Percentiles rank a stretch among this genome's conserved stretches.
phyloP scores from a whole-genome alignment of 2,888 invertebrate species.

The Nysson spinosus region DNA sequence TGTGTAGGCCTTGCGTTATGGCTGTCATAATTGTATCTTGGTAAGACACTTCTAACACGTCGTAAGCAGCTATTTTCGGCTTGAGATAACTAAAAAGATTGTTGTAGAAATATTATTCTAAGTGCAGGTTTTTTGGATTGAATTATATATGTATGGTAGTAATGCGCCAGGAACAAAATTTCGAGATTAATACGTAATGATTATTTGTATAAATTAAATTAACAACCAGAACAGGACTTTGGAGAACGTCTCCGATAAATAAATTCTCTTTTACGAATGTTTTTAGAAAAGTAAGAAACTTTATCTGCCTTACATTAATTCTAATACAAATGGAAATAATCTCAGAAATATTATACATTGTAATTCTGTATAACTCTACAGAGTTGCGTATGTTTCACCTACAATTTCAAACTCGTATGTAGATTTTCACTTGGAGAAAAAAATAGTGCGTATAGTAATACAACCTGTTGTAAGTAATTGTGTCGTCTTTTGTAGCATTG shows the following conservation, averaged over 20 bases:
- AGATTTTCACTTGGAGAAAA: slow-evolving; percentile 25
- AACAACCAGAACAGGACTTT: slow-evolving; percentile 5
- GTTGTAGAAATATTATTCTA: slow-evolving; percentile 7
- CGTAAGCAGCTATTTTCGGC: slow-evolving; percentile 18
- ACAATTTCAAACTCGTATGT: too few relatives aligned
- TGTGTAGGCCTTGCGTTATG: slow-evolving; percentile 27
- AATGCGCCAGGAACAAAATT: slow-evolving; percentile 2
- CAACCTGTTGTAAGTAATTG: slow-evolving; percentile 32
- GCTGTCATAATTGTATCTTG: neutral
- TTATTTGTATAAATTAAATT: slow-evolving; percentile 14
- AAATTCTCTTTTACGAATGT: slow-evolving; percentile 20
- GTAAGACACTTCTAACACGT: slow-evolving; percentile 2
- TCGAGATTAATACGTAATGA: neutral
- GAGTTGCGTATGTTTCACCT: too few relatives aligned
- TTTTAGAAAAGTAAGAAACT: slow-evolving; percentile 14
- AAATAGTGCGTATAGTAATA: slow-evolving; percentile 28
- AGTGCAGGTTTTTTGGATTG: neutral
- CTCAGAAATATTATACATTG: slow-evolving; percentile 13
- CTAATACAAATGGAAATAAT: slow-evolving; percentile 29
- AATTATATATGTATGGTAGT: too few relatives aligned
- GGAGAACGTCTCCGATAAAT: too few relatives aligned
- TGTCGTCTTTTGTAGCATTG: slow-evolving; percentile 40
- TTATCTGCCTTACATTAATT: slow-evolving; percentile 29
- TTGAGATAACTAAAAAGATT: slow-evolving; percentile 9
- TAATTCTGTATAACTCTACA: slow-evolving; percentile 2